Evolutionary conservation across 2,888 invertebrate species (phyloP), one percentile per base, ranked within the genome.

Genomic region (Heliconius charithonia): DNA sequence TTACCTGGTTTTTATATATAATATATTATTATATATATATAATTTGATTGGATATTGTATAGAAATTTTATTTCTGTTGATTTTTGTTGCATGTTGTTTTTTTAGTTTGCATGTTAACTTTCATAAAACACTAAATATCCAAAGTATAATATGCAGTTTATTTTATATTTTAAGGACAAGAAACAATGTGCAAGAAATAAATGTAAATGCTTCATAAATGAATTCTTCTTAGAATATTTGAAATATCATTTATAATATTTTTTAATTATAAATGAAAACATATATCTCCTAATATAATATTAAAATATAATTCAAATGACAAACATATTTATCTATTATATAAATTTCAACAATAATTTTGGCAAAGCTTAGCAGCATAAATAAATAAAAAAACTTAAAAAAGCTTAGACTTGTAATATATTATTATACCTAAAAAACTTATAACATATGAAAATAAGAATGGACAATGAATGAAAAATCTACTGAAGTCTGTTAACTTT

Each of bases 311-410:
- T 25, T 27, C 19, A 70, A 70, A 70, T 51, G 25, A 51, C 19
- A 45, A 41, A 41, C 19, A 69, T 27, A 27, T 27, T 25, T n/a
- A 19, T 16, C 51, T 45, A n/a, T 45, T 19, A 22, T 51, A 29
- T 51, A 25, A 69, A 41, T 51, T 70, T 10, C 1, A 69, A 70
- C 10, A 70, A 70, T 51, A 29, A 27, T 70, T 72, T 73, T 72
- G 66, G 74, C 71, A 63, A 72, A 76, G 78, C 80, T 71, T 76
- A 75, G 76, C 67, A 67, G 71, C 75, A 63, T 22, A 65, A 56
- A 56, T 27, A 51, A 70, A 45, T 45, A 45, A 45, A 45, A 45
- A 45, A 45, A 45, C 16, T 45, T 22, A 22, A 71, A 56, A 29
- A 29, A 7, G 0, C 41, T 63, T 10, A 74, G 22, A 29, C 13